Conservation (phyloP, 2,113 vertebrate species). For the Riparia riparia region DNA sequence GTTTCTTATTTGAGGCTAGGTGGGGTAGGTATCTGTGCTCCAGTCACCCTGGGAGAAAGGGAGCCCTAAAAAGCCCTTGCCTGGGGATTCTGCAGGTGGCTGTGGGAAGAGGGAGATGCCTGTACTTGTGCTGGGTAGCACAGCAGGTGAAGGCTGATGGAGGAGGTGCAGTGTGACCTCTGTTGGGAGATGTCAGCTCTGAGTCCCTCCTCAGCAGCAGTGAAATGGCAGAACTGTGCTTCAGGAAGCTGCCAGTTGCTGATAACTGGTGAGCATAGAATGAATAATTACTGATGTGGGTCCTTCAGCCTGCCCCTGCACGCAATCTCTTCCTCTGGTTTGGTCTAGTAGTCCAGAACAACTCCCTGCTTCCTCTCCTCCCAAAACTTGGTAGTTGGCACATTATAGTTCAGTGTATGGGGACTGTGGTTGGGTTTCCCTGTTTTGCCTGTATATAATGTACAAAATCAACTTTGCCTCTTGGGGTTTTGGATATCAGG, state of each 20-base stretch:
- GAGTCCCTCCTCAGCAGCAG: background rate
- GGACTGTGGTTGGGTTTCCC: background rate
- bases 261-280: background rate
- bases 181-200: background rate
- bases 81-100: background rate
- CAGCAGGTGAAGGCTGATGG: background rate
- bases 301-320: fast-evolving
- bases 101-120: background rate
- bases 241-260: background rate
- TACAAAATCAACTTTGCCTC: background rate
- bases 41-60: background rate
- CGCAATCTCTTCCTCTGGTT: background rate
- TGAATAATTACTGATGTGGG: background rate
- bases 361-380: background rate
- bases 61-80: background rate
- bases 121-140: background rate
- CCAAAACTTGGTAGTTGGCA: background rate
- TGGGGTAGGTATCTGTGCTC: background rate
- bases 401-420: background rate
- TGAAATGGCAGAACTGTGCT: fast-evolving
- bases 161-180: background rate
- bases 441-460: background rate
- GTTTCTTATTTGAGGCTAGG: background rate
- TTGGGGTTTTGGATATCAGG: background rate
- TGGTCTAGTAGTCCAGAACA: background rate